A percentile compares a stretch with the other conserved stretches of the same genome.
Evolutionary conservation across 1,140 invertebrate species (phyloP).

Genomic region (Papilio polyxenes): DNA sequence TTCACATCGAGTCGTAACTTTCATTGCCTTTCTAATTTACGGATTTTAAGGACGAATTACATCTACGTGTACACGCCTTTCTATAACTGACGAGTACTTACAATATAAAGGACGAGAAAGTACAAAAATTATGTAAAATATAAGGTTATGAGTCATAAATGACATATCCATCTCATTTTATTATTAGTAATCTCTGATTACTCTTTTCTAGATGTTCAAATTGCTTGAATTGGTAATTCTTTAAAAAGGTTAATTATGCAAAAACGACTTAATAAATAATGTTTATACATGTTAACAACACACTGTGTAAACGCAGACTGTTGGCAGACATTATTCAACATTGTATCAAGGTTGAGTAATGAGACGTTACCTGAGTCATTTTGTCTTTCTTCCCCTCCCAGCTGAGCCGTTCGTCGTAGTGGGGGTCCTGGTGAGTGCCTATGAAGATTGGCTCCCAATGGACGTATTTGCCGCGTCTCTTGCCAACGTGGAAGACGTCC

Average conservation of each 20-base stretch:
- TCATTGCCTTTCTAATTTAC: not conserved
- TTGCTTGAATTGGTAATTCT: not conserved
- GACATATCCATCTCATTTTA: no score
- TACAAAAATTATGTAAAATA: no score
- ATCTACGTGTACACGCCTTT: not conserved
- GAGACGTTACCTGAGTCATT: constrained; percentile 91
- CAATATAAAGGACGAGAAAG: not conserved
- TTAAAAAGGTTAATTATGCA: not conserved
- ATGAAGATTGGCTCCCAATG: constrained; percentile 96
- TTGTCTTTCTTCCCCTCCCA: constrained; percentile 96
- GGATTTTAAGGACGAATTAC: constrained; percentile 4
- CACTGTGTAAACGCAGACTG: not conserved
- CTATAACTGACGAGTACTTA: not conserved
- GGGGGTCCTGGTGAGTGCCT: constrained; percentile 91
- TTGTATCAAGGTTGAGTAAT: not conserved
- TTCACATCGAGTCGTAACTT: not conserved
- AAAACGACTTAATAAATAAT: no score
- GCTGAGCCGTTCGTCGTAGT: constrained; percentile 93
- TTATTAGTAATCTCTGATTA: no score
- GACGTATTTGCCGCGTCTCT: constrained; percentile 88
- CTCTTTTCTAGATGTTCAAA: not conserved
- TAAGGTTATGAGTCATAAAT: no score
- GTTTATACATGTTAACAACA: no score
- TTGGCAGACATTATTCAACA: constrained; percentile 5
- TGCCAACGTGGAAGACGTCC: constrained; percentile 91